Percentiles rank a stretch among this genome's conserved stretches.
Conservation (phyloP, 2,113 vertebrate species). For the Fukomys damarensis region DNA sequence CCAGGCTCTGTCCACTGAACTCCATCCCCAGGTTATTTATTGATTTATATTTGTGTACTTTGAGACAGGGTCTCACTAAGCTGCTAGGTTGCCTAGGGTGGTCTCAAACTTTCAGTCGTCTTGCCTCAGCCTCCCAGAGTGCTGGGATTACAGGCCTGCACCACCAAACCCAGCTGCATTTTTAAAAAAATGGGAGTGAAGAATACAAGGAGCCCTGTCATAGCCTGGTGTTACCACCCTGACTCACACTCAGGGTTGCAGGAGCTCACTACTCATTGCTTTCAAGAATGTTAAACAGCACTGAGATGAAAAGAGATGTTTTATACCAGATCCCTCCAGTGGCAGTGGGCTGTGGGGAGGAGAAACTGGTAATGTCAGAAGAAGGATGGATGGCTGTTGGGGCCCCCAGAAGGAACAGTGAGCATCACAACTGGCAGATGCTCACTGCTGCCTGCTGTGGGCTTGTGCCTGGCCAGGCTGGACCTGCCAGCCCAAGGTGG, state of each 20-base stretch:
- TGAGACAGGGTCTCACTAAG: background rate
- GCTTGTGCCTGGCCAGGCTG: background rate
- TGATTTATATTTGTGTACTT: background rate
- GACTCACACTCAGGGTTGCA: background rate
- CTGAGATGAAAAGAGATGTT: background rate
- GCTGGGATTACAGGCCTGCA: background rate
- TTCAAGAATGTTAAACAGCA: background rate
- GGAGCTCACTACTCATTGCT: background rate
- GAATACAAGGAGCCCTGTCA: background rate
- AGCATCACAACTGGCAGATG: accelerated
- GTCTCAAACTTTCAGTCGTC: background rate
- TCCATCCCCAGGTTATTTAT: background rate
- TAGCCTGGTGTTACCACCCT: too few species aligned
- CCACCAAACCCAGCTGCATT: background rate
- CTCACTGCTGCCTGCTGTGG: background rate
- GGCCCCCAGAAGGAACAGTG: background rate
- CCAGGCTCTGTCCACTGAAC: background rate
- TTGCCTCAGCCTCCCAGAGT: background rate
- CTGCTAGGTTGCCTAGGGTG: background rate
- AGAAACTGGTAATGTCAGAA: background rate
- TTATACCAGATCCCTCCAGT: background rate
- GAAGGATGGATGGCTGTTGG: too few species aligned
- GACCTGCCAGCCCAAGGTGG: background rate
- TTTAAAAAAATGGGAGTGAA: background rate
- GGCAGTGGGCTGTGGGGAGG: background rate